phyloP scores from a whole-genome alignment of 2,113 vertebrate species.

The Tretioscincus oriximinensis region DNA sequence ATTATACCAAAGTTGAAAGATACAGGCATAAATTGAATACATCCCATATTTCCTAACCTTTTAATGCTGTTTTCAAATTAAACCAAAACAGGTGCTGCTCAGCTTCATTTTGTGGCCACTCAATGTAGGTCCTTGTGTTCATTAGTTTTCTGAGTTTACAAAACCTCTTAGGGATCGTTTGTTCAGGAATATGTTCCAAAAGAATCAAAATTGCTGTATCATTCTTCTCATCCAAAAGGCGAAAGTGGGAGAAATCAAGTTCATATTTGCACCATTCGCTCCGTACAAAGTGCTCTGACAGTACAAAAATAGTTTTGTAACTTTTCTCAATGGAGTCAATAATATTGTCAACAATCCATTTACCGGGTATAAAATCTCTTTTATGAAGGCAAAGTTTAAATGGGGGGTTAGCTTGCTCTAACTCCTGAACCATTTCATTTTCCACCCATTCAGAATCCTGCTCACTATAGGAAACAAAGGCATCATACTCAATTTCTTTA shows the following conservation, averaged over 20 bases:
- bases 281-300: slow-evolving; percentile 86
- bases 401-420: slow-evolving; percentile 74
- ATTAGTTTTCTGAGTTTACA: slow-evolving; percentile 86
- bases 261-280: slow-evolving; percentile 96
- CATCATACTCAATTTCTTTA: slow-evolving; percentile 73
- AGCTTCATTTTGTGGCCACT: slow-evolving; percentile 80
- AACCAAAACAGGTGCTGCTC: slow-evolving; percentile 78
- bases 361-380: slow-evolving; percentile 86
- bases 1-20: too few relatives aligned
- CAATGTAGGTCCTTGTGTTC: slow-evolving; percentile 90
- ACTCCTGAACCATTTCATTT: slow-evolving; percentile 79
- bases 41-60: slow-evolving; percentile 44
- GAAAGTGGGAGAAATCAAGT: slow-evolving; percentile 91
- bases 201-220: slow-evolving; percentile 80
- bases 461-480: slow-evolving; percentile 92
- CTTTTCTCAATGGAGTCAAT: slow-evolving; percentile 87
- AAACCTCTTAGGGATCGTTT: slow-evolving; percentile 86
- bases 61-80: slow-evolving; percentile 77
- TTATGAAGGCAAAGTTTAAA: slow-evolving; percentile 87
- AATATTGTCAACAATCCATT: slow-evolving; percentile 90
- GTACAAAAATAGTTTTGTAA: slow-evolving; percentile 82
- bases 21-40: too few relatives aligned
- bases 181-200: slow-evolving; percentile 82
- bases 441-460: slow-evolving; percentile 88
- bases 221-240: slow-evolving; percentile 82